Conservation (phyloP, 2,113 vertebrate genomes). For the Pseudorectes ferrugineus region DNA sequence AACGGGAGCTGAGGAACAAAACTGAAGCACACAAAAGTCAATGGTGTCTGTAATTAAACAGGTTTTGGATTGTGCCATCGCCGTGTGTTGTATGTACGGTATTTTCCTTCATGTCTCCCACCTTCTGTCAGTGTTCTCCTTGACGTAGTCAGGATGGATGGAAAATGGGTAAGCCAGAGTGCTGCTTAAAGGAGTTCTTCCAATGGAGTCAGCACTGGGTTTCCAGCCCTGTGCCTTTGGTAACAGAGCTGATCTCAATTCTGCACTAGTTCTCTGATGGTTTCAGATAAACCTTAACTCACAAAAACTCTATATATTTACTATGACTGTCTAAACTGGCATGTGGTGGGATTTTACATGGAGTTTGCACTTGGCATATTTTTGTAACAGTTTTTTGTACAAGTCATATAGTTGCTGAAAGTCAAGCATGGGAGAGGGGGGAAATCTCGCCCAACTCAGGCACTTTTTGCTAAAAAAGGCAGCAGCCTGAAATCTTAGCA, state of each 20-base stretch:
- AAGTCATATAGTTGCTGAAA: neutral
- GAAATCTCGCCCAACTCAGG: neutral
- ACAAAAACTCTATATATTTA: fast-evolving
- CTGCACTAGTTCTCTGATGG: neutral
- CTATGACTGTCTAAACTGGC: neutral
- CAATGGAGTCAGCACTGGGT: fast-evolving
- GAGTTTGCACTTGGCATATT: neutral
- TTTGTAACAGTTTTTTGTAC: neutral
- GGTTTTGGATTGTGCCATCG: neutral
- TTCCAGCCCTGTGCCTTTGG: neutral
- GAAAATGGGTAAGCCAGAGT: neutral
- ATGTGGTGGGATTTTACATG: neutral
- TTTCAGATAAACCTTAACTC: neutral
- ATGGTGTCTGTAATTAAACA: neutral
- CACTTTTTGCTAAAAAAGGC: neutral
- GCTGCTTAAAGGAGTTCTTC: neutral
- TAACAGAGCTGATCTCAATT: neutral
- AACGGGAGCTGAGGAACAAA: neutral
- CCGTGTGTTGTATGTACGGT: neutral
- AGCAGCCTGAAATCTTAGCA: neutral
- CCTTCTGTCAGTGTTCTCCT: neutral
- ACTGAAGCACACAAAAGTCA: fast-evolving
- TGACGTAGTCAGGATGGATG: neutral
- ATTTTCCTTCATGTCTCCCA: neutral
- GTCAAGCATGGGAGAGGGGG: neutral